phyloP scores from a whole-genome alignment of 2,797 vertebrate genomes.

The Phoeniculus purpureus region DNA sequence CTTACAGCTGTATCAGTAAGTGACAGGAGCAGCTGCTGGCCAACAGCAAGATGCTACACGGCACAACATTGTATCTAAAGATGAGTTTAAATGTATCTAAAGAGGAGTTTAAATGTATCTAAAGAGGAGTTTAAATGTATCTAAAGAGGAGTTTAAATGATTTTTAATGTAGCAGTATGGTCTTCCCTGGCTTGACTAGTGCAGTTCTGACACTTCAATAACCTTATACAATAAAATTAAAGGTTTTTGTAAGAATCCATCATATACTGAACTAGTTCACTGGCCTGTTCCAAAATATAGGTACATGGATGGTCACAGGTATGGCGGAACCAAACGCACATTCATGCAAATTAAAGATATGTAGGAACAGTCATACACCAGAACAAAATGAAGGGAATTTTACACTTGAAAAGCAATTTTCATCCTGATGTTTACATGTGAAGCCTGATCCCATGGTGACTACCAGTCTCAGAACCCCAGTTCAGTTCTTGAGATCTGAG shows the following conservation, averaged over 20 bases:
- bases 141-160: no score
- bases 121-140: no score
- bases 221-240: background rate
- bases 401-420: background rate
- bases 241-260: background rate
- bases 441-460: background rate
- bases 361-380: background rate
- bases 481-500: no score
- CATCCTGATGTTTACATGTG: background rate
- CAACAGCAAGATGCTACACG: rapidly evolving
- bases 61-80: background rate
- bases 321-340: background rate
- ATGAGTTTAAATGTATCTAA: background rate
- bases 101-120: no score
- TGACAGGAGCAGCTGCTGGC: background rate
- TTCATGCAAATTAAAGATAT: background rate
- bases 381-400: background rate
- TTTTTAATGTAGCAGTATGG: background rate
- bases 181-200: background rate
- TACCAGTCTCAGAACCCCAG: no score
- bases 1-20: background rate
- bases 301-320: background rate
- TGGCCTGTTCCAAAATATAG: background rate
- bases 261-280: background rate
- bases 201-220: background rate